Conservation (phyloP, 2,113 vertebrate species). For the Amblyornis subalaris region DNA sequence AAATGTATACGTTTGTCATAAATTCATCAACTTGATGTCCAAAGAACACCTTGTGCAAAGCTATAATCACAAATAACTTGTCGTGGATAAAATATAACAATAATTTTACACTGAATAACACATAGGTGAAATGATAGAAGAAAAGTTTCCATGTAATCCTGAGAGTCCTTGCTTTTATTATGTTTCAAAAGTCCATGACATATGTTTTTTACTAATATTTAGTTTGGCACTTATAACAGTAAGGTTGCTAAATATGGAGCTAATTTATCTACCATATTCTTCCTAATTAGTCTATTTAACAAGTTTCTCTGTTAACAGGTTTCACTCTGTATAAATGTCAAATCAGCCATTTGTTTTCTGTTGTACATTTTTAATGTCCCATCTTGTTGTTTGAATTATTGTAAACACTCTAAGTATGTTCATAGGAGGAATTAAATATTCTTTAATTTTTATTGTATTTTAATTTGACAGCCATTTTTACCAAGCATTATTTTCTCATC, state of each 20-base stretch:
- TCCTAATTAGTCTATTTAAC: neutral
- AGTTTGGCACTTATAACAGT: neutral
- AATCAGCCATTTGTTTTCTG: neutral
- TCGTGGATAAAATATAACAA: neutral
- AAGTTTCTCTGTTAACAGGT: neutral
- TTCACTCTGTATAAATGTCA: neutral
- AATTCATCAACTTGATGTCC: neutral
- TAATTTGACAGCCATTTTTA: neutral
- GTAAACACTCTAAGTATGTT: neutral
- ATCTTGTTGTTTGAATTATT: neutral
- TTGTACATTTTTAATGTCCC: neutral
- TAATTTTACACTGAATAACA: neutral
- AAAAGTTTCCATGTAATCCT: neutral
- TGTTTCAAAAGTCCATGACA: neutral
- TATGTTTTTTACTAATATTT: neutral
- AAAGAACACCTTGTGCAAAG: neutral
- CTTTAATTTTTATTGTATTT: neutral
- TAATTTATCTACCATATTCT: neutral
- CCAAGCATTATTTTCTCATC: neutral
- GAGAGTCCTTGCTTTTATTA: neutral
- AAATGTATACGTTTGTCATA: neutral
- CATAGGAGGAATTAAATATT: neutral
- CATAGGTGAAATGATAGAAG: neutral
- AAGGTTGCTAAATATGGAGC: neutral
- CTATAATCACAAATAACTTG: neutral